phyloP scores from a whole-genome alignment of 2,797 vertebrate genomes.

The Streptopelia turtur region DNA sequence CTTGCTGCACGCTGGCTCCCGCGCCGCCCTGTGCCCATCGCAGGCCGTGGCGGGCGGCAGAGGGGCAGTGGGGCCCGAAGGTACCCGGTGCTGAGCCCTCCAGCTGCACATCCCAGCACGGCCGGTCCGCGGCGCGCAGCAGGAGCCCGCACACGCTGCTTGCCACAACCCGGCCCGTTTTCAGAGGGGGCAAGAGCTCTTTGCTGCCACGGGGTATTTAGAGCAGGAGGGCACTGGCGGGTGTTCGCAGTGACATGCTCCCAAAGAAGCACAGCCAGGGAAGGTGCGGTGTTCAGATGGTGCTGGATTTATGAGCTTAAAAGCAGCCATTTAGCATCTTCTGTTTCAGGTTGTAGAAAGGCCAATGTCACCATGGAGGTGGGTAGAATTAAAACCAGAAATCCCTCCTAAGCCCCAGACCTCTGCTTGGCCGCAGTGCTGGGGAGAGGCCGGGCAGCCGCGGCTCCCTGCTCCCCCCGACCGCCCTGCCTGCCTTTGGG shows the following conservation, averaged over 20 bases:
- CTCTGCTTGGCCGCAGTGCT: neutral
- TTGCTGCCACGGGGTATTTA: neutral
- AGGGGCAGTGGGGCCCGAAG: neutral
- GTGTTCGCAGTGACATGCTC: neutral
- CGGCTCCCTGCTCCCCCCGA: neutral
- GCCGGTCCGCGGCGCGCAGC: neutral
- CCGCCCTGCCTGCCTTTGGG: neutral
- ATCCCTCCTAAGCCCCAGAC: slow-evolving; percentile 50
- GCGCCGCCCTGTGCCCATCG: too few species aligned
- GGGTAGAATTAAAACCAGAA: slow-evolving; percentile 54
- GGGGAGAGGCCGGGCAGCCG: neutral
- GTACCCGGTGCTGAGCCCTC: neutral
- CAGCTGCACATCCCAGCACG: neutral
- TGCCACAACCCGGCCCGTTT: neutral
- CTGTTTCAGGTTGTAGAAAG: slow-evolving; percentile 54
- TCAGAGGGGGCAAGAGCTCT: neutral
- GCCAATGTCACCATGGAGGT: slow-evolving; percentile 59
- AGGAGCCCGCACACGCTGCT: neutral
- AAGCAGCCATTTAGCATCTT: slow-evolving; percentile 33
- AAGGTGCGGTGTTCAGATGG: neutral
- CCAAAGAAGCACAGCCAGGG: neutral
- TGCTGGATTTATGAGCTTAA: slow-evolving; percentile 45
- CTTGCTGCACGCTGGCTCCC: too few species aligned
- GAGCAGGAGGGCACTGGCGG: rapidly evolving
- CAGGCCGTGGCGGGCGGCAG: neutral